A percentile compares a stretch with the other conserved stretches of the same genome.
phyloP scores from a whole-genome alignment of 1,140 invertebrate species.

The Lamellibrachia luymesi region DNA sequence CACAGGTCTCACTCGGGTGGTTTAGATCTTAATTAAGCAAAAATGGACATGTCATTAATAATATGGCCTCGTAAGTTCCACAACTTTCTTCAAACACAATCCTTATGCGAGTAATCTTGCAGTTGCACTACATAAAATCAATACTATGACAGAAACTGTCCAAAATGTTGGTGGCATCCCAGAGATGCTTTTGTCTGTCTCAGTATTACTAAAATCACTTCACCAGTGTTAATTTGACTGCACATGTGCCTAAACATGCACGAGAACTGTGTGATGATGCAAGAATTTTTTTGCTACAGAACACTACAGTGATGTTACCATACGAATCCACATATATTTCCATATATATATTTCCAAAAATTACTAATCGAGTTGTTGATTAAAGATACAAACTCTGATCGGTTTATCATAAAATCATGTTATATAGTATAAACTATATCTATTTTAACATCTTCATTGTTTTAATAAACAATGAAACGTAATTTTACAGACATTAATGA shows the following conservation, averaged over 20 bases:
- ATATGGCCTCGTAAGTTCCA: background rate
- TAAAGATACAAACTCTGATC: no score
- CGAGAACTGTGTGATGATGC: background rate
- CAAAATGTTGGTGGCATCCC: background rate
- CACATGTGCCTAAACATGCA: background rate
- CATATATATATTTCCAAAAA: no score
- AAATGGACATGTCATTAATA: background rate
- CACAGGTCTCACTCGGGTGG: background rate
- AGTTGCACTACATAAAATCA: background rate
- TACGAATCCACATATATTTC: background rate
- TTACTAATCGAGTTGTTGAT: no score
- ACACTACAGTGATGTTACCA: background rate
- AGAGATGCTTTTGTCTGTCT: no score
- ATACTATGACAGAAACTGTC: background rate
- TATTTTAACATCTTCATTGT: no score
- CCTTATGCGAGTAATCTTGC: background rate
- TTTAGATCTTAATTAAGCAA: background rate
- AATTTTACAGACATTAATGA: no score
- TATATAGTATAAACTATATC: no score
- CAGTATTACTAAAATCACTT: background rate
- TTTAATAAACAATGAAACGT: no score
- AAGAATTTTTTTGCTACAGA: background rate
- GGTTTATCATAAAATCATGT: no score
- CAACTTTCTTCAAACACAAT: background rate
- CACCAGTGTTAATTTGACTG: background rate